Percentiles rank a stretch among this genome's conserved stretches.
Conservation (phyloP, 2,797 vertebrate species). For the Heterohyrax brucei region DNA sequence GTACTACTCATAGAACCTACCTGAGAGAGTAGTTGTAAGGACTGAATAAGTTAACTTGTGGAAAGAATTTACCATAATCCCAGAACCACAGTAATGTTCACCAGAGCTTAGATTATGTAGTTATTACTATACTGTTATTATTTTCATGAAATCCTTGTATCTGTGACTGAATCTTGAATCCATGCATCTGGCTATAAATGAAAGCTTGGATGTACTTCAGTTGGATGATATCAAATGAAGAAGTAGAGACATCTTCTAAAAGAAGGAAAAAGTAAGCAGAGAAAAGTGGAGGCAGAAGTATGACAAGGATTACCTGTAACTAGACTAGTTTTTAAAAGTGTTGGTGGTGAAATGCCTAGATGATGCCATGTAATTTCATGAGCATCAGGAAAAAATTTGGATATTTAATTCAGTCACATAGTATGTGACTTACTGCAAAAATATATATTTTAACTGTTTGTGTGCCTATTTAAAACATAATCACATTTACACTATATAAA, state of each 20-base stretch:
- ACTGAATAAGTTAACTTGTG: neutral
- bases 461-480: constrained; percentile 26
- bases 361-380: neutral
- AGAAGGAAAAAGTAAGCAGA: neutral
- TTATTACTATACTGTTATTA: neutral
- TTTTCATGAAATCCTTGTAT: neutral
- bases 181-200: neutral
- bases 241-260: neutral
- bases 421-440: constrained; percentile 40
- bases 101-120: neutral
- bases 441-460: constrained; percentile 39
- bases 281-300: neutral
- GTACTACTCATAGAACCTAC: neutral
- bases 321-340: neutral
- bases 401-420: constrained; percentile 3
- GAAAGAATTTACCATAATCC: neutral
- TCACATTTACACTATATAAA: neutral
- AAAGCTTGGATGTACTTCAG: neutral
- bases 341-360: too few relatives aligned
- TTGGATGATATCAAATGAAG: neutral
- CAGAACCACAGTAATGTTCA: neutral
- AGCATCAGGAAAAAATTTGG: neutral
- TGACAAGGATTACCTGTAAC: neutral
- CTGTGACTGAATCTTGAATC: neutral
- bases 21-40: neutral